Base-by-base conservation (phyloP, 2,888 invertebrate genomes). In the Agonopterix alstromeriana region DNA sequence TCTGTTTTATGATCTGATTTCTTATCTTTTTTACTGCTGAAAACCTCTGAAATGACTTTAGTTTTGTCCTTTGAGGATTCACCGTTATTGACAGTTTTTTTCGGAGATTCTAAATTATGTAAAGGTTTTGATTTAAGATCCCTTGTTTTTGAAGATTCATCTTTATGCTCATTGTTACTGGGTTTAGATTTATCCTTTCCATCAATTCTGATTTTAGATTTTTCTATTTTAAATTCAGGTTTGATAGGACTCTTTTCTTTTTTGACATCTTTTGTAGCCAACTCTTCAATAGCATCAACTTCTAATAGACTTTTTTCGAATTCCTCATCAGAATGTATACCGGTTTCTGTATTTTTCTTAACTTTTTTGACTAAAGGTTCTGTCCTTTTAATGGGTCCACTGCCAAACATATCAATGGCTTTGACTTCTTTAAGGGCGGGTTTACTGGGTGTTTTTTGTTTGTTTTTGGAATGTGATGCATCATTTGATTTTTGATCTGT, bases 291-390 rank as follows among this genome's bases (percentile, higher is more conserved):
- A 1, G 90, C 90, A 78, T 94, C 94, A 51, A 94, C 73, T 67
- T 93, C 91, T 53, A 91, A 67, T 10, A 95, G 77, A 11, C 93
- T 93, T 60, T 91, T 89, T 63, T 92, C 92, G 77, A 96, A 95
- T 49, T 93, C 92, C 35, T 92, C 91, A 80, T 94, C 91, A 62
- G 91, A 90, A 69, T 93, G 93, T 58, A 92, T 89, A 35, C 91
- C 84, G n/a, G 74, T 70, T 65, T 88, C 87, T 35, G 85, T 87
- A 35, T 73, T 73, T 63, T 76, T 89, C 65, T 75, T 84, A 61
- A 56, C 69, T 73, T 78, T 90, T 67, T 70, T 85, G 17, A 79
- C 83, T 72, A 73, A 70, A 57, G 63, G 87, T 68, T 90, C 89
- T 7, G 90, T 77, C 54, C 93, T 83, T 58, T 90, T 91, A 11